Evolutionary conservation across 2,797 vertebrate species (phyloP), one percentile per base, ranked within the genome.

Genomic region (Astyanax mexicanus): DNA sequence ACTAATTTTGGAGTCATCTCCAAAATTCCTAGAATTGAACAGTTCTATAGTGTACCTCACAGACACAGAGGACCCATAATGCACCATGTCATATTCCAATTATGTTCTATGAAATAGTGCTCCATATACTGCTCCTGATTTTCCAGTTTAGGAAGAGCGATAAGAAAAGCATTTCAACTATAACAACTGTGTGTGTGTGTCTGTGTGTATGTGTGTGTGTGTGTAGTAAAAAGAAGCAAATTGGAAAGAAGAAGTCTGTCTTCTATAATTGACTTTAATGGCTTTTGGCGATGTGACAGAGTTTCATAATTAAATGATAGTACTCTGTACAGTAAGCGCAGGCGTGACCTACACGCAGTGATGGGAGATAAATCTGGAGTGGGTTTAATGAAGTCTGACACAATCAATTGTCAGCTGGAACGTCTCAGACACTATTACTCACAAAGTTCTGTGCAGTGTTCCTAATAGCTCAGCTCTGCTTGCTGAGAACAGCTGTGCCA

Each of bases 241-340:
- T n/a, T 29, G 13, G 12, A 17, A 6, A 27, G 52, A 55, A 38
- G 4, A 12, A 69, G 10, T 4, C 38, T 19, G 15, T 65, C 27
- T 49, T 11, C 40, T 52, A 40, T 37, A 62, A 69, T 42, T 44
- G 35, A 44, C 32, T 65, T 45, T 52, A 61, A 47, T 75, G 55
- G 44, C 54, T 32, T 23, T 62, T 62, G 35, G 64, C 73, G 38
- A 52, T 29, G 25, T 73, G 71, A 47, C 35, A 47, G 21, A 19
- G 35, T 38, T 68, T 60, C 15, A 29, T 60, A 35, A 68, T 68
- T 49, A 21, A 27, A 49, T 38, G 37, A 49, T 27, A 25, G 40
- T 58, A 12, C 45, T 58, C 35, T 19, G 38, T 35, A 55, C 38
- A 35, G 72, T 13, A n/a, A 57, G 61, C 13, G 7, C 21, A 65